Evolutionary conservation across 1,140 invertebrate species (phyloP).

Genomic region (Dryas iulia): DNA sequence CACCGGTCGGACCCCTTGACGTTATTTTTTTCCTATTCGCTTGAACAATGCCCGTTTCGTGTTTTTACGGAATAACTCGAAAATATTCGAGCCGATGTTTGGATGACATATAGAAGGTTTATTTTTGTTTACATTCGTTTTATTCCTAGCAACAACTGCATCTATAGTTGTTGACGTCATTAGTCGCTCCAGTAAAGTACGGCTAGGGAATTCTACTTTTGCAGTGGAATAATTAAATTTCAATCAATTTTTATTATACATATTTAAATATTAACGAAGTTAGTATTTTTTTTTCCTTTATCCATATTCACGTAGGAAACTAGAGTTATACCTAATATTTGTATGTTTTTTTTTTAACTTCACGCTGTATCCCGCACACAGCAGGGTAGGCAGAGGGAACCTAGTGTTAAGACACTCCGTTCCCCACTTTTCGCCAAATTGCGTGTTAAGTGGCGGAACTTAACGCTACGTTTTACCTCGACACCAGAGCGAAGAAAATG

Average conservation of each 20-base stretch:
- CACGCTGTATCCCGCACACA: too few species aligned
- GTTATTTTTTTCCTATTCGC: constrained; percentile 22
- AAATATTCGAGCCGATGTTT: constrained; percentile 5
- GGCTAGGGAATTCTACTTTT: background rate
- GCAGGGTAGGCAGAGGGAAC: too few species aligned
- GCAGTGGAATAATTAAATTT: background rate
- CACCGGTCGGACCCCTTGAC: constrained; percentile 16
- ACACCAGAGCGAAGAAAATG: too few species aligned
- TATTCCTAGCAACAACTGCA: background rate
- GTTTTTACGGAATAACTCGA: constrained; percentile 18
- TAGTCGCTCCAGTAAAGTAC: background rate
- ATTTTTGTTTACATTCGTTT: background rate
- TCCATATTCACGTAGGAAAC: too few species aligned
- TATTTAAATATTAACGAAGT: too few species aligned
- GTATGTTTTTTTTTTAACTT: too few species aligned
- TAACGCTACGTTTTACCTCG: too few species aligned
- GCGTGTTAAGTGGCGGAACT: too few species aligned
- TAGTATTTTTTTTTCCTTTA: too few species aligned
- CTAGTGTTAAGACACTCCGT: too few species aligned
- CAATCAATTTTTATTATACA: background rate
- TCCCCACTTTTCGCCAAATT: too few species aligned
- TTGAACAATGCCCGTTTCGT: constrained; percentile 13
- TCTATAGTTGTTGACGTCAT: background rate
- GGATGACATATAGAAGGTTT: background rate
- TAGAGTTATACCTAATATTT: too few species aligned